Evolutionary conservation across 2,113 vertebrate species (phyloP), one percentile per base, ranked within the genome.

Genomic region (Corythornis cristatus): DNA sequence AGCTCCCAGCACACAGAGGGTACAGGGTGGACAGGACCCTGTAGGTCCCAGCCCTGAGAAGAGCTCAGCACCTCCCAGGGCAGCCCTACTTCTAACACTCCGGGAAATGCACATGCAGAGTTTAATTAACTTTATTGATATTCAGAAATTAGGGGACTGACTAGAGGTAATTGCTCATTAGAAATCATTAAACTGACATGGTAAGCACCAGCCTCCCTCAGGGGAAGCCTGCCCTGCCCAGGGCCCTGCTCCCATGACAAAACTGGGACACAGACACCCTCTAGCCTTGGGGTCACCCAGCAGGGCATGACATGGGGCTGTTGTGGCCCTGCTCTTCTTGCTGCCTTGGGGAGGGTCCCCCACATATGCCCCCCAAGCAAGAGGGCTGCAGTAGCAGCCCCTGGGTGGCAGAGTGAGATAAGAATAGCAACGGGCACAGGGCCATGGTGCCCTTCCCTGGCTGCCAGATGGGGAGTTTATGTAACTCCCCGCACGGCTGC

Each of bases 91-190:
- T 81, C 82, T 91, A 86, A 88, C 68, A 12, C 73, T 89, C 74
- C 58, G 92, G 85, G 94, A 96, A 95, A 95, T 91, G 88, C 96
- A 97, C 97, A 98, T 40, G 97, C 96, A 93, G 98, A 94, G 97
- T 98, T 98, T 98, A 98, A 98, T 98, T 98, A 98, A 98, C 98
- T 98, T 98, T 98, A 98, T 98, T 98, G 98, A 98, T 98, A 98
- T 98, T 98, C 97, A 98, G 98, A 98, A 98, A 98, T 98, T 98
- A 98, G 95, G 97, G 97, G 97, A 98, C 98, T 97, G 97, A 98
- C 97, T 97, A 95, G 97, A 98, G 97, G 97, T 98, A 98, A 98
- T 98, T 98, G 97, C 97, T 98, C 98, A 98, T 98, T 98, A 98
- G 97, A 97, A 98, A 97, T 97, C 97, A 98, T 98, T 98, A 98